Evolutionary conservation across 2,888 invertebrate genomes (phyloP), one percentile per base, ranked within the genome.

Genomic region (Yponomeuta sedellus): DNA sequence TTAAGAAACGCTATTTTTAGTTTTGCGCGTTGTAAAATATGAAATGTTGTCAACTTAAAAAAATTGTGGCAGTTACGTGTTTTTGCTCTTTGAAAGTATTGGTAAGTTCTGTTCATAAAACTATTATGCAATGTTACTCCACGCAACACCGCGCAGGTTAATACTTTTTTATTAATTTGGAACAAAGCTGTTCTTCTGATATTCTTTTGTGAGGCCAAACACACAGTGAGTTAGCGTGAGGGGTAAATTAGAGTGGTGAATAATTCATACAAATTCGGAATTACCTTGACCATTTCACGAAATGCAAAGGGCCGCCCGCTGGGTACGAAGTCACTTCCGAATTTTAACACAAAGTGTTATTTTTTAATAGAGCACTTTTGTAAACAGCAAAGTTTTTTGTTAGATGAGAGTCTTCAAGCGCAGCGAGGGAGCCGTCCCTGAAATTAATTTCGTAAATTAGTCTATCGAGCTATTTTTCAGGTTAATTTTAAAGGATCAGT

Each of bases 211-310:
- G 16, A 16, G 44, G 3, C 44, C 44, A 52, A 81, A 85, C 79
- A 83, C 79, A 86, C 80, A 80, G 77, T 82, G 82, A 86, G 88
- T 88, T 89, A 90, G 89, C 83, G 82, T 84, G 82, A 78, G 77
- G 79, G 82, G 8, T 52, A 79, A 81, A 82, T 81, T 80, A 81
- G 81, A 82, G 79, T 74, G 75, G 84, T 86, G 86, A 86, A 87
- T 86, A 80, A 85, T 85, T 85, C 83, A 87, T 82, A 81, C 73
- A 79, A 76, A 78, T 81, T 80, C 80, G 77, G 73, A 71, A 82
- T 90, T 91, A 91, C 90, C 90, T 91, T 91, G 88, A 91, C 91
- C 91, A 90, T 90, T 89, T 89, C 90, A 90, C 86, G 86, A 74
- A 82, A 83, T 82, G 82, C 80, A 83, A 78, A 78, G 73, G 81